phyloP scores from a whole-genome alignment of 2,797 vertebrate genomes.

The Periparus ater region DNA sequence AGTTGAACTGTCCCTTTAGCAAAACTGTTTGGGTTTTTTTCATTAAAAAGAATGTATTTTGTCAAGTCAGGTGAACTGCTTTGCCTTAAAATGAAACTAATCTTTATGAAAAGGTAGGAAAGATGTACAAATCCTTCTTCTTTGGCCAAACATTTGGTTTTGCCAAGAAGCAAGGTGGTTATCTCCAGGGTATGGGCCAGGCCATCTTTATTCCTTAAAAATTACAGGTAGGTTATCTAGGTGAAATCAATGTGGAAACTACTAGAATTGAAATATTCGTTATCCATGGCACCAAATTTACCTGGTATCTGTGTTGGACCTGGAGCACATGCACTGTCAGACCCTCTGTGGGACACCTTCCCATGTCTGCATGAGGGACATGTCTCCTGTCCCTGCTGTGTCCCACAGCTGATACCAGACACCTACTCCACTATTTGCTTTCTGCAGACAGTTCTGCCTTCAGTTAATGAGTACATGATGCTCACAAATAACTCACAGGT shows the following conservation, averaged over 20 bases:
- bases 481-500: not conserved
- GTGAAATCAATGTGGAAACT: not conserved
- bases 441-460: not conserved
- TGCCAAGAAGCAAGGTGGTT: not conserved
- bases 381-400: not conserved
- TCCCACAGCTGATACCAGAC: not conserved
- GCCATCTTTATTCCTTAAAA: not conserved
- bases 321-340: not conserved
- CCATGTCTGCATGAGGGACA: accelerated
- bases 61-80: not conserved
- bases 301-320: not conserved
- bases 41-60: not conserved
- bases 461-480: not conserved
- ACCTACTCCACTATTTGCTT: not conserved
- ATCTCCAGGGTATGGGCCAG: not conserved
- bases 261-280: not conserved
- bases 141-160: not conserved
- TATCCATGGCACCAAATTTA: not conserved
- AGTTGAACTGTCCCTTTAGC: not conserved
- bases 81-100: not conserved
- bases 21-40: not conserved
- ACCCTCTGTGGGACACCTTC: accelerated
- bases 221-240: not conserved
- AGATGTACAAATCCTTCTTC: not conserved
- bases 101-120: not conserved